Evolutionary conservation across 1,140 invertebrate genomes (phyloP), one percentile per base, ranked within the genome.

Genomic region (Potamilus streckersoni): DNA sequence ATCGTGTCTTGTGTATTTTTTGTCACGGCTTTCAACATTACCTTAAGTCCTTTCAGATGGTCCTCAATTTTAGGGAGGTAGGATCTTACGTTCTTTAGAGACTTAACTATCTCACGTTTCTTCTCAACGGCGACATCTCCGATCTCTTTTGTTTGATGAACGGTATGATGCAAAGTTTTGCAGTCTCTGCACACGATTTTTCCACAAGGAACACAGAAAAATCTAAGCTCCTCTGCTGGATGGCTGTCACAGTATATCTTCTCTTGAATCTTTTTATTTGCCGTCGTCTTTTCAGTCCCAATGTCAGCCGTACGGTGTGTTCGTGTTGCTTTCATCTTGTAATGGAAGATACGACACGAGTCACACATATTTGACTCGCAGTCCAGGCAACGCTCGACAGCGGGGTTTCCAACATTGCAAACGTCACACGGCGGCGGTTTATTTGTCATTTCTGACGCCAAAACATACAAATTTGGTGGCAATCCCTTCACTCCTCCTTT

Each of bases 101-200:
- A 65, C 67, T 77, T 77, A 16, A 63, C 65, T 0, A 77, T 77
- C 16, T 77, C 75, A 11, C 75, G 69, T 70, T 77, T 77, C 23
- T 71, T 63, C 6, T 27, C 57, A 55, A 65, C 75, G 13, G 75
- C 75, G 1, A 77, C 75, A 27, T 72, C 75, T 38, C 62, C 68
- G 57, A 77, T 23, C 38, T 77, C 75, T 56, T 72, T 60, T 15
- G 75, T 77, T 57, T 77, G 75, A 61, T 77, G 75, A 19, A 77
- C 70, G 12, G 75, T 77, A 57, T 77, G 75, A n/a, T 71, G 56
- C 56, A 77, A 56, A 19, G 75, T 77, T 38, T 77, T 77, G 49
- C 75, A 77, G 55, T 77, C 75, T 15, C 75, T 8, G 66, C 75
- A 77, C 31, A 77, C 69, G 59, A 77, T 77, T 55, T 77, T 77